These are phyloP conservation scores for Magallana ariakensis DNA, from an alignment of 1,140 invertebrate species.

Conservation along the genomic window DNA sequence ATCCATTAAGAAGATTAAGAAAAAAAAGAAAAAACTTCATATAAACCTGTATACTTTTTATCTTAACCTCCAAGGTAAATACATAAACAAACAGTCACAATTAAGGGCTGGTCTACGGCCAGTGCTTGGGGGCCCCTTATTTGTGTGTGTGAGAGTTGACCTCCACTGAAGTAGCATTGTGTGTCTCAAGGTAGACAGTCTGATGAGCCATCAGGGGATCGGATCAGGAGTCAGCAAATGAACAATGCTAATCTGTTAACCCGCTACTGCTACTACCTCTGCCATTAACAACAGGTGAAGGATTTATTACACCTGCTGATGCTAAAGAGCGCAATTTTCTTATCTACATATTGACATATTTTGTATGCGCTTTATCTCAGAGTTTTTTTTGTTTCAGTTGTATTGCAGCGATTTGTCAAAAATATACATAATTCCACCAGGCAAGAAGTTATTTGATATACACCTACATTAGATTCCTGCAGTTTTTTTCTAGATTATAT, in stretches of 20 bases:
- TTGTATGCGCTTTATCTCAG: neutral
- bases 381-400: neutral
- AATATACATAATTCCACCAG: neutral
- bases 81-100: neutral
- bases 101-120: neutral
- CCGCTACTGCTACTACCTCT: neutral
- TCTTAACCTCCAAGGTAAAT: slow-evolving; percentile 30
- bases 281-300: slow-evolving; percentile 10
- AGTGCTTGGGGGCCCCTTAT: neutral
- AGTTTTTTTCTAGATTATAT: neutral
- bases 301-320: neutral
- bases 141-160: neutral
- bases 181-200: slow-evolving; percentile 10
- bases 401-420: slow-evolving; percentile 19
- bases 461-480: no score
- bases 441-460: neutral
- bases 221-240: neutral
- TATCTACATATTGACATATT: neutral
- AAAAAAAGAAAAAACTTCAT: neutral
- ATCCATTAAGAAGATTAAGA: neutral
- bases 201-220: slow-evolving; percentile 7
- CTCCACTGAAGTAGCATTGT: neutral
- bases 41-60: slow-evolving; percentile 7
- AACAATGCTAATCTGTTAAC: slow-evolving; percentile 17
- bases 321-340: neutral